Base-by-base conservation (phyloP, 2,888 invertebrate genomes). In the Melikaiella ostensackeni region DNA sequence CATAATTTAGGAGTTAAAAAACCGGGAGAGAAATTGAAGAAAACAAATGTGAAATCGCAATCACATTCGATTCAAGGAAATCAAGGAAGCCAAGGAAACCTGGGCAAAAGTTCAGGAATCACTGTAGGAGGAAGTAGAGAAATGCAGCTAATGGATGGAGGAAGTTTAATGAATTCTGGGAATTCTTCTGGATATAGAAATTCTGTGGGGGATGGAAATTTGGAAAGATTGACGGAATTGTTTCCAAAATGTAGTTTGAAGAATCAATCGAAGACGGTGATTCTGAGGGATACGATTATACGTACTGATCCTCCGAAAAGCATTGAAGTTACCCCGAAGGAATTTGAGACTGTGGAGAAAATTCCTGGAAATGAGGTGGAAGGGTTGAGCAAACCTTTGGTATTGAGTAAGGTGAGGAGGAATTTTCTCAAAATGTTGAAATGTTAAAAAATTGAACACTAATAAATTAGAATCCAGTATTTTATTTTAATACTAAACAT, bases 1-100 rank as follows among this genome's bases (percentile, higher is more conserved):
- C 92, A 92, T 82, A 92, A 92, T 85, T 87, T 92, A 46, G 91
- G 92, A 13, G 86, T 91, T 13, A 91, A 91, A 55, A 91, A 90
- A 79, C 77, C 87, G 11, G 80, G 82, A 50, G 90, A 91, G 3
- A 91, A 89, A 82, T 64, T 81, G 11, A 90, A 87, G 75, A 91
- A 87, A 75, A 82, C 81, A 75, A 82, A 82, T 77, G 35, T 50
- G n/a, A 63, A 79, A 77, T 73, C n/a, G 62, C 79, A 79, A 30
- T 77, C 8, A 80, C 70, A 78, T 55, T 76, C 55, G 7, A 78
- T 70, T 2, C 55, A 55, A 21, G 55, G 55, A 55, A 55, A 8
- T 55, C 55, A 55, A 9, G 21, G 55, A 21, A 55, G 9, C 11
- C 79, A 55, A 79, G 75, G 35, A 86, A 83, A 83, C 74, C 9